Evolutionary conservation across 1,140 invertebrate species (phyloP).

Genomic region (Euborellia annulipes): DNA sequence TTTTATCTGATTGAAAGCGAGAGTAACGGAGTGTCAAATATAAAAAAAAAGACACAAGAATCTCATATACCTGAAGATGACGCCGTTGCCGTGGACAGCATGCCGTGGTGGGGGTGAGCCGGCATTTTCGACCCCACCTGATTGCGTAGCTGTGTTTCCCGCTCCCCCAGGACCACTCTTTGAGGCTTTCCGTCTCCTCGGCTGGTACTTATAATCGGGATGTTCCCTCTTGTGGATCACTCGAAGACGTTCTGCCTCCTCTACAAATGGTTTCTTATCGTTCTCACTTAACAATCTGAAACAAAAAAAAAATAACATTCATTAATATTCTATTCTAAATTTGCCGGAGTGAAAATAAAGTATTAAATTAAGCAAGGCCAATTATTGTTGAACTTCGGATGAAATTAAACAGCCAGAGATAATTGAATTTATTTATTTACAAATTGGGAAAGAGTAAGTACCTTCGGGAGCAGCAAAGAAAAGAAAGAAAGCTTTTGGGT

Average conservation of each 20-base stretch:
- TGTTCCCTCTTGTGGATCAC: constrained; percentile 78
- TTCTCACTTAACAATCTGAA: constrained; percentile 64
- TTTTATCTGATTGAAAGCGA: too few species aligned
- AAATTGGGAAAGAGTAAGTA: too few species aligned
- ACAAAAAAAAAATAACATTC: constrained; percentile 17
- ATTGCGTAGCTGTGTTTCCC: constrained; percentile 21
- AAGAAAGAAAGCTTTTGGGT: too few species aligned
- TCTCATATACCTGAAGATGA: constrained; percentile 6
- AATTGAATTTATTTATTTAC: too few species aligned
- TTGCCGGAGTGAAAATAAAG: too few species aligned
- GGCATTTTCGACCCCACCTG: constrained; percentile 11
- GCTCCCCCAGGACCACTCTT: constrained; percentile 21
- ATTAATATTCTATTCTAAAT: constrained; percentile 3
- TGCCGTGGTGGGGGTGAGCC: background rate
- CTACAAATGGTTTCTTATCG: constrained; percentile 84
- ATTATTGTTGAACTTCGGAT: too few species aligned
- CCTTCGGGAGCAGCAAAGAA: too few species aligned
- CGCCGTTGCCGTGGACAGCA: background rate
- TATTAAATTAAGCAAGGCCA: too few species aligned
- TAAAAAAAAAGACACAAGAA: too few species aligned
- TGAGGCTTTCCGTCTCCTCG: constrained; percentile 49
- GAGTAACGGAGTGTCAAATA: too few species aligned
- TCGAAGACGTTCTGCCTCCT: constrained; percentile 75
- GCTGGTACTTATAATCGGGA: constrained; percentile 88
- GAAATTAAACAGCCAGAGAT: too few species aligned